Evolutionary conservation across 1,140 invertebrate genomes (phyloP).

Genomic region (Anthonomus grandis): DNA sequence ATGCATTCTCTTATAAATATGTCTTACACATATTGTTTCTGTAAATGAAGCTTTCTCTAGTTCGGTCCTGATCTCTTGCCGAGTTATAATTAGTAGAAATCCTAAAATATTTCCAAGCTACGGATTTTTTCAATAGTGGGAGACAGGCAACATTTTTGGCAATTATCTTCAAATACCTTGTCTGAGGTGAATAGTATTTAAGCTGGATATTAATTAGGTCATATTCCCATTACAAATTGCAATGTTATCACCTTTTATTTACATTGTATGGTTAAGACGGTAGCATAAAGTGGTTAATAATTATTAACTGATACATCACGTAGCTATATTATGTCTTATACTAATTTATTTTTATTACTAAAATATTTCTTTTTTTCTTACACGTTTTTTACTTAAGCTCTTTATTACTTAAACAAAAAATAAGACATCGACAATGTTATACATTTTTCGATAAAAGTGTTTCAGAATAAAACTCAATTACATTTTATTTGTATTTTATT

Average conservation of each 20-base stretch:
- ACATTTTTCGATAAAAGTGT: too few relatives aligned
- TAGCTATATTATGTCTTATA: too few relatives aligned
- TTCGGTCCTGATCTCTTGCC: slow-evolving; percentile 7
- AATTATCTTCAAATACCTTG: slow-evolving; percentile 19
- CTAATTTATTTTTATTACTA: too few relatives aligned
- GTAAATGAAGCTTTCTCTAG: background rate
- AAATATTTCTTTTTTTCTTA: too few relatives aligned
- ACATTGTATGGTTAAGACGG: too few relatives aligned
- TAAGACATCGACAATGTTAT: too few relatives aligned
- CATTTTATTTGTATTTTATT: slow-evolving; percentile 13
- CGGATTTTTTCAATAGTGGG: slow-evolving; percentile 17
- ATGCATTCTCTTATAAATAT: too few relatives aligned
- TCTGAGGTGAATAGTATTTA: slow-evolving; percentile 7
- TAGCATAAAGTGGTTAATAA: too few relatives aligned
- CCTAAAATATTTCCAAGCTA: slow-evolving; percentile 20
- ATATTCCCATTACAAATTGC: background rate
- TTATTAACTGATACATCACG: too few relatives aligned
- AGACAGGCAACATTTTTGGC: slow-evolving; percentile 23
- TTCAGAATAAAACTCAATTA: background rate
- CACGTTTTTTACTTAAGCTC: too few relatives aligned
- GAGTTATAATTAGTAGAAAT: slow-evolving; percentile 18
- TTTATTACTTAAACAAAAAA: too few relatives aligned
- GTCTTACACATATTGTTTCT: background rate
- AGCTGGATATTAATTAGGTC: background rate
- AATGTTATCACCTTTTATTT: too few relatives aligned